Conservation (phyloP, 2,888 invertebrate species). For the Lasiommata megera region DNA sequence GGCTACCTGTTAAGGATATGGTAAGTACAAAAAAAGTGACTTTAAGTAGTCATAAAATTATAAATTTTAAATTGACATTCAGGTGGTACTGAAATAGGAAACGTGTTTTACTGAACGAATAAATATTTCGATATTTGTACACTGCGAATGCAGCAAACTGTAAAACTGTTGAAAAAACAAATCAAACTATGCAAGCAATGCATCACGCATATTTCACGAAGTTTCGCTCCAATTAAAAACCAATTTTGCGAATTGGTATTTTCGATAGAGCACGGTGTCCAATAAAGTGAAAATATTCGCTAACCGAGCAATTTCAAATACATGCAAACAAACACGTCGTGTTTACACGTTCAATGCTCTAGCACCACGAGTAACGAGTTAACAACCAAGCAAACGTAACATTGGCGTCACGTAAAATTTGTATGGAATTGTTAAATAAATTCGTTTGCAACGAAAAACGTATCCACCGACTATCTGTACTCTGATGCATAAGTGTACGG, state of each 20-base stretch:
- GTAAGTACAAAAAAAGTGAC: not conserved
- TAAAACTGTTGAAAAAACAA: slow-evolving; percentile 19
- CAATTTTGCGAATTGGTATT: slow-evolving; percentile 22
- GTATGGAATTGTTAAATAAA: no score
- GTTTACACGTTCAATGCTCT: not conserved
- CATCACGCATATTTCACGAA: slow-evolving; percentile 22
- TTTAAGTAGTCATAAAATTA: not conserved
- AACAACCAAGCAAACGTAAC: no score
- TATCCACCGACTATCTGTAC: no score
- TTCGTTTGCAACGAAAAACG: no score
- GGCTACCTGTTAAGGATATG: no score
- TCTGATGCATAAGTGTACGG: no score
- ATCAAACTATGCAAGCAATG: slow-evolving; percentile 22
- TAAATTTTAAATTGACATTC: not conserved
- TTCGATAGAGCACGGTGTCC: slow-evolving; percentile 19
- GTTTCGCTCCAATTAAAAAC: slow-evolving; percentile 28
- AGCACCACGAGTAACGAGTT: no score
- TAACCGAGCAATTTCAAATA: slow-evolving; percentile 7
- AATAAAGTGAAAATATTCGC: slow-evolving; percentile 19
- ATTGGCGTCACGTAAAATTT: no score
- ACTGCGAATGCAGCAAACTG: slow-evolving; percentile 5
- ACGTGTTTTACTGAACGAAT: not conserved
- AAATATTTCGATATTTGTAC: slow-evolving; percentile 7
- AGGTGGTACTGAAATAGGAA: not conserved
- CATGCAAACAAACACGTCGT: not conserved